Conservation (phyloP, 53 echinoderm and acorn worm genomes). For the Paelopatides confundens region DNA sequence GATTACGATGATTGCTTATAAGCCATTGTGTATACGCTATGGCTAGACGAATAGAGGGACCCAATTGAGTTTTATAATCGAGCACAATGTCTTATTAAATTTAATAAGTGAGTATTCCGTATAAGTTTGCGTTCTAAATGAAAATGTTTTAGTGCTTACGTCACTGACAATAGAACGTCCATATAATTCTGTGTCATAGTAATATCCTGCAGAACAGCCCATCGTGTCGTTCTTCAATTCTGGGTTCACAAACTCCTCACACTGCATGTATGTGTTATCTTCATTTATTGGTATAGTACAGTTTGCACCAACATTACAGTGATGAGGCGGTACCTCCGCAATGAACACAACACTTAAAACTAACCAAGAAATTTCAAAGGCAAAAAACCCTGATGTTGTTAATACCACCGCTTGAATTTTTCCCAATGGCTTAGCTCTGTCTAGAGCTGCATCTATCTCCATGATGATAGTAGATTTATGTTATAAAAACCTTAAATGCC, state of each 20-base stretch:
- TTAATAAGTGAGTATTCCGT: too few species aligned
- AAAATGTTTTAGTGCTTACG: background rate
- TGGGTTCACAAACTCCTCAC: constrained; percentile 7
- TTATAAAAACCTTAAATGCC: too few species aligned
- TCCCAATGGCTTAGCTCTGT: constrained; percentile 1
- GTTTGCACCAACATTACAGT: constrained; percentile 1
- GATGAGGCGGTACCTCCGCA: background rate
- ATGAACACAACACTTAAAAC: constrained; percentile 16
- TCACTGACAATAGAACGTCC: constrained; percentile 9
- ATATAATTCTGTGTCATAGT: constrained; percentile 10
- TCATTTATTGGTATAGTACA: background rate
- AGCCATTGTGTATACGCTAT: too few species aligned
- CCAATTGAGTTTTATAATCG: too few species aligned
- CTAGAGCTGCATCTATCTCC: background rate
- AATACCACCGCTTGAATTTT: background rate
- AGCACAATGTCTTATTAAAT: too few species aligned
- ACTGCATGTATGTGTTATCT: background rate
- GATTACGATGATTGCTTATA: too few species aligned
- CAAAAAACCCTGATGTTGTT: background rate
- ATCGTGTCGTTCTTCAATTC: constrained; percentile 12
- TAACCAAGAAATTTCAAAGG: background rate
- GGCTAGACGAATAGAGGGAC: too few species aligned
- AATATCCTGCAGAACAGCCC: background rate
- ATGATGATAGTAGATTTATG: background rate
- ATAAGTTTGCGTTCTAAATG: too few species aligned